These are phyloP conservation scores for Phoenicopterus ruber DNA, from an alignment of 2,113 vertebrate species.

Conservation along the genomic window DNA sequence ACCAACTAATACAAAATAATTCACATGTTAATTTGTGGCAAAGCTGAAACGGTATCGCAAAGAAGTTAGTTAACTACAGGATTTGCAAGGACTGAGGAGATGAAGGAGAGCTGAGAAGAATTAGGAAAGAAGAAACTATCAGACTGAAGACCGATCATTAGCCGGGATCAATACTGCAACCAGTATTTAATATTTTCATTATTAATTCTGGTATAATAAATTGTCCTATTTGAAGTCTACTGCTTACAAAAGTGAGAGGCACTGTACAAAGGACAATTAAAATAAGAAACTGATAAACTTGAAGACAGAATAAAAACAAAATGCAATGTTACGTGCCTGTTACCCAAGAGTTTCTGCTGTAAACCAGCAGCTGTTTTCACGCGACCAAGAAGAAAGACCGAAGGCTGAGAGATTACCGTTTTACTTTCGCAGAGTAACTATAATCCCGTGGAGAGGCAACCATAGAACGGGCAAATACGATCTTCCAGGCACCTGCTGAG, in stretches of 20 bases:
- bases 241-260: not conserved
- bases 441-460: not conserved
- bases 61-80: too few species aligned
- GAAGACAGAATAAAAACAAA: not conserved
- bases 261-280: fast-evolving
- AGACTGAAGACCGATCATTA: not conserved
- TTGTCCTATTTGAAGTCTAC: not conserved
- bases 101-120: not conserved
- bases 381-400: fast-evolving
- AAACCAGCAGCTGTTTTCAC: not conserved
- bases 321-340: fast-evolving
- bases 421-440: not conserved
- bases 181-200: not conserved
- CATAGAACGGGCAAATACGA: not conserved
- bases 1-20: not conserved
- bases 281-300: not conserved
- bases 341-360: not conserved
- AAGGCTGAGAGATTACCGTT: not conserved
- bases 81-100: not conserved
- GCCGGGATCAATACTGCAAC: not conserved
- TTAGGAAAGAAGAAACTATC: not conserved
- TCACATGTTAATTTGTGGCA: not conserved
- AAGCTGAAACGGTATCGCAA: too few species aligned
- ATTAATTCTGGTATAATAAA: too few species aligned
- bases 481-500: not conserved